A percentile compares a stretch with the other conserved stretches of the same genome.
These are phyloP conservation scores for Syrmaticus mikado DNA, from an alignment of 2,113 vertebrate genomes.

Conservation along the genomic window DNA sequence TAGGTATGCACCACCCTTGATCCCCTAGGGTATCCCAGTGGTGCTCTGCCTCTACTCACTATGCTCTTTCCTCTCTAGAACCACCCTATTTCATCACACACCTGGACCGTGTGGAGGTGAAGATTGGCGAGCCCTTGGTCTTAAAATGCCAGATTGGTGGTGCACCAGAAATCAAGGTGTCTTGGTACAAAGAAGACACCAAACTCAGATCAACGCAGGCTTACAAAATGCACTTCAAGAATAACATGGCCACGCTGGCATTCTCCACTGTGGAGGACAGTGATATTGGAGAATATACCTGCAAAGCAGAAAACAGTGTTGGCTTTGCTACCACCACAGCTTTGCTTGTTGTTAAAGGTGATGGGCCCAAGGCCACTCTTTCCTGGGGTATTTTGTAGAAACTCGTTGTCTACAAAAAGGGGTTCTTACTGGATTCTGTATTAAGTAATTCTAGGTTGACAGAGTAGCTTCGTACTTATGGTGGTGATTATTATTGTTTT, in stretches of 20 bases:
- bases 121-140: constrained; percentile 86
- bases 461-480: background rate
- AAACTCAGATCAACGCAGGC: constrained; percentile 91
- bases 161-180: constrained; percentile 95
- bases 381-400: constrained; percentile 77
- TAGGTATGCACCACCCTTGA: constrained; percentile 81
- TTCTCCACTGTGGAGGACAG: constrained; percentile 87
- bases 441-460: background rate
- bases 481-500: constrained; percentile 67
- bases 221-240: constrained; percentile 90
- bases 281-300: constrained; percentile 92
- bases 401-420: background rate
- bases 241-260: constrained; percentile 89
- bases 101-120: constrained; percentile 91
- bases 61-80: constrained; percentile 81
- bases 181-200: constrained; percentile 97
- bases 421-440: background rate
- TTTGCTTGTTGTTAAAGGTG: constrained; percentile 90
- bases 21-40: background rate
- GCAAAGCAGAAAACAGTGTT: constrained; percentile 94
- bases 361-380: constrained; percentile 76
- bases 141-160: constrained; percentile 93
- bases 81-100: constrained; percentile 90
- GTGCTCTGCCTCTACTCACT: constrained; percentile 11
- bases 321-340: constrained; percentile 88